Evolutionary conservation across 2,113 vertebrate species (phyloP).

Genomic region (Trogon surrucura): DNA sequence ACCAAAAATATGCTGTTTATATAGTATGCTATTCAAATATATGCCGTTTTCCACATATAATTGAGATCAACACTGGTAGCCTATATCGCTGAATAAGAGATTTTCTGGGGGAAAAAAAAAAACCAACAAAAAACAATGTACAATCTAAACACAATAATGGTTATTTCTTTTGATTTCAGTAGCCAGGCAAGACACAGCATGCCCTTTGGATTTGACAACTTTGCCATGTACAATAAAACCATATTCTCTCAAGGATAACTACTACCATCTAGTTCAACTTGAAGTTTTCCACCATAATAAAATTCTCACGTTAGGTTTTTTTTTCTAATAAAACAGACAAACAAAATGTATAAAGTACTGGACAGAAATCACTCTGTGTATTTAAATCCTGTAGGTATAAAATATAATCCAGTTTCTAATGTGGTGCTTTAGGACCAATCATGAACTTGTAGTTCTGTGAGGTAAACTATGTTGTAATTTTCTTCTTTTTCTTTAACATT

Average conservation of each 20-base stretch:
- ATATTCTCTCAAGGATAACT: not conserved
- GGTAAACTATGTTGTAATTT: not conserved
- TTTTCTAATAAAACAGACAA: not conserved
- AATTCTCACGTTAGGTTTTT: not conserved
- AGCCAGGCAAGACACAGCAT: not conserved
- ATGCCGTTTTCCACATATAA: not conserved
- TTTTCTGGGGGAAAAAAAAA: not conserved
- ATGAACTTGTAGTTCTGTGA: not conserved
- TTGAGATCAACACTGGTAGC: not conserved
- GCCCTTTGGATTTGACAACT: not conserved
- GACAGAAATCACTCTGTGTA: not conserved
- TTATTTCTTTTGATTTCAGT: not conserved
- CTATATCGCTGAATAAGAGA: not conserved
- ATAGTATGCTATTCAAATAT: not conserved
- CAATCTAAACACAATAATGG: not conserved
- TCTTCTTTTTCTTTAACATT: not conserved
- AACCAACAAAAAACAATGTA: not conserved
- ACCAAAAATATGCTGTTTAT: not conserved
- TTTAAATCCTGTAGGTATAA: not conserved
- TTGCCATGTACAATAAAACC: not conserved
- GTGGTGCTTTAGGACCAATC: not conserved
- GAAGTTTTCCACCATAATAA: not conserved
- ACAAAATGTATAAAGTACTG: not conserved
- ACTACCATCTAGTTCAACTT: not conserved
- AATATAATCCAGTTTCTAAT: not conserved